Evolutionary conservation across 2,113 vertebrate genomes (phyloP), one percentile per base, ranked within the genome.

Genomic region (Setophaga petechia): DNA sequence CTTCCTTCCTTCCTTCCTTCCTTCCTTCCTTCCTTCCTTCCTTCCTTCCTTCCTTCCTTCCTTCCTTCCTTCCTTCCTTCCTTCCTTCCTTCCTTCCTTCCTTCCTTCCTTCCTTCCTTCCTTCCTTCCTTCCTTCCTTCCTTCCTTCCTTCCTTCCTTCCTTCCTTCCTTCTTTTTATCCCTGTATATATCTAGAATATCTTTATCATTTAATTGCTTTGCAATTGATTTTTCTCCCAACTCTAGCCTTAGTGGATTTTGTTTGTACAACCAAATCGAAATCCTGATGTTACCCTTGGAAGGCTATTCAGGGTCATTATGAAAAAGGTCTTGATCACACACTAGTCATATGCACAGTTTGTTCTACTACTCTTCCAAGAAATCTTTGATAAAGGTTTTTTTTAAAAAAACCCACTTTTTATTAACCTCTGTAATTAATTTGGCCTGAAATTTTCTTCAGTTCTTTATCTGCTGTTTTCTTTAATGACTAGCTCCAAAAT

Each of bases 281-380:
- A 21, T 41, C 41, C 33, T 71, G 19, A 14, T 71, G 44, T 82
- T 89, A 61, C 4, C 11, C 28, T 59, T 78, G 55, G 24, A 89
- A 78, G 30, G 11, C 7, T 61, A 8, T 46, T 62, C 39, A 44
- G n/a, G 15, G 12, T 46, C 28, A 19, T 59, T 58, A 65, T 33
- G 37, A 63, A 78, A 71, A 85, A 43, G 12, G 21, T 89, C 27
- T 49, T 35, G 21, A 51, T 66, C 55, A 37, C n/a, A 49, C 15
- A 47, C 0, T 0, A 55, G 20, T 66, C 23, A 19, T 54, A 27
- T 52, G 10, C 7, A 27, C 20, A 20, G 27, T 43, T 66, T 61
- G 5, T 57, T 78, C 30, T 66, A 21, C 4, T 63, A 30, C 12
- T 31, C 21, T 65, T 74, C 24, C 22, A 74, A 89, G 18, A 83